These are phyloP conservation scores for Liasis olivaceus DNA, from an alignment of 2,797 vertebrate species.

Conservation along the genomic window DNA sequence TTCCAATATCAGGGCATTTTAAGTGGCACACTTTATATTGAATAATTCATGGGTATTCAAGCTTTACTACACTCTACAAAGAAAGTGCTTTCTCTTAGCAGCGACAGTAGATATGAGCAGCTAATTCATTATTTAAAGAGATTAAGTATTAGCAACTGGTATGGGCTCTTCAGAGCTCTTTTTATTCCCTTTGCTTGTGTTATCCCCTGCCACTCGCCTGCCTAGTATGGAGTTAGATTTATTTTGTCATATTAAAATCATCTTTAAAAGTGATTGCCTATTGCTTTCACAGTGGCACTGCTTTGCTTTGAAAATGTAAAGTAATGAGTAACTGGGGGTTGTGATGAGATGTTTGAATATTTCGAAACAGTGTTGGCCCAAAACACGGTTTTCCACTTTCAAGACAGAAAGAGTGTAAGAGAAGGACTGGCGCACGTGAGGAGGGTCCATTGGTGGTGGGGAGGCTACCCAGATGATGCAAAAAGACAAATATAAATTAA, in stretches of 20 bases:
- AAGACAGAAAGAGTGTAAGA: conserved; percentile 48
- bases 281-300: conserved; percentile 61
- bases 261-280: conserved; percentile 63
- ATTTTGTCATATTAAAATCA: conserved; percentile 74
- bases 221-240: conserved; percentile 75
- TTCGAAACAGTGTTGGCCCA: conserved; percentile 40
- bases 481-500: not conserved
- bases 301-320: conserved; percentile 66
- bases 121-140: conserved; percentile 99
- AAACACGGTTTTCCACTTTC: conserved; percentile 38
- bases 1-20: conserved; percentile 98
- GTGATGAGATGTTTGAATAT: conserved; percentile 39
- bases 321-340: conserved; percentile 17
- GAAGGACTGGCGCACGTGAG: not conserved
- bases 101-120: conserved; percentile 96
- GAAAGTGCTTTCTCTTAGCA: conserved; percentile 97
- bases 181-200: conserved; percentile 85
- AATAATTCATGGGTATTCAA: conserved; percentile 99
- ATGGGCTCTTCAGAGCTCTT: conserved; percentile 75
- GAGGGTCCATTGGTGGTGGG: not conserved
- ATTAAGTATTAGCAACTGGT: conserved; percentile 90
- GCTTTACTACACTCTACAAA: conserved; percentile 95
- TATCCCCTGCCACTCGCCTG: conserved; percentile 77
- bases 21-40: conserved; percentile 95
- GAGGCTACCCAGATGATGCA: not conserved